A percentile compares a stretch with the other conserved stretches of the same genome.
Evolutionary conservation across 92 coral and sea anemone genomes (phyloP).

Genomic region (Zoanthus sansibaricus): DNA sequence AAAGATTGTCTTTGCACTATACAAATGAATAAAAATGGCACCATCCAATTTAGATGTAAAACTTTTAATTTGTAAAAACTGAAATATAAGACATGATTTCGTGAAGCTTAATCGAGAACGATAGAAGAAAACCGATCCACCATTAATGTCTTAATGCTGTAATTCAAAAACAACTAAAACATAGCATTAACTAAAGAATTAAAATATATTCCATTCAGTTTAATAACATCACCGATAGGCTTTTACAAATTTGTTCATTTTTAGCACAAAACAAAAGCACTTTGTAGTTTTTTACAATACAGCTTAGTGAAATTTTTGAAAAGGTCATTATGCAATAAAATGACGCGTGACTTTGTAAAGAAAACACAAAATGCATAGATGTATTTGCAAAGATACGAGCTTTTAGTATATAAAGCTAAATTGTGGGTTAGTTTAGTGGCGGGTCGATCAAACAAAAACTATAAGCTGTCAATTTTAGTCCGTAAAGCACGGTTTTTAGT

Average conservation of each 20-base stretch:
- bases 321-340: slow-evolving; percentile 33
- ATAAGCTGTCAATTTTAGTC: background rate
- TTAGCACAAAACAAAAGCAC: slow-evolving; percentile 20
- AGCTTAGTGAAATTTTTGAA: slow-evolving; percentile 28
- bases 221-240: slow-evolving; percentile 3
- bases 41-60: background rate
- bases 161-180: background rate
- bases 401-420: slow-evolving; percentile 25
- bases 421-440: slow-evolving; percentile 1
- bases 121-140: background rate
- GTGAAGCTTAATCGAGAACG: background rate
- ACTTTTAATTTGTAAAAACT: background rate
- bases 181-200: too few species aligned
- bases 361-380: slow-evolving; percentile 36
- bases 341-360: slow-evolving; percentile 53
- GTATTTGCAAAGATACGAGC: slow-evolving; percentile 15
- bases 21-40: too few species aligned
- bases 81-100: background rate
- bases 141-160: background rate
- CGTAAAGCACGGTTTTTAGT: slow-evolving; percentile 27
- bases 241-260: slow-evolving; percentile 20
- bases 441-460: slow-evolving; percentile 1
- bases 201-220: background rate
- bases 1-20: too few species aligned
- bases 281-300: slow-evolving; percentile 29